Evolutionary conservation across 2,888 invertebrate genomes (phyloP).

Genomic region (Phasia obesa): DNA sequence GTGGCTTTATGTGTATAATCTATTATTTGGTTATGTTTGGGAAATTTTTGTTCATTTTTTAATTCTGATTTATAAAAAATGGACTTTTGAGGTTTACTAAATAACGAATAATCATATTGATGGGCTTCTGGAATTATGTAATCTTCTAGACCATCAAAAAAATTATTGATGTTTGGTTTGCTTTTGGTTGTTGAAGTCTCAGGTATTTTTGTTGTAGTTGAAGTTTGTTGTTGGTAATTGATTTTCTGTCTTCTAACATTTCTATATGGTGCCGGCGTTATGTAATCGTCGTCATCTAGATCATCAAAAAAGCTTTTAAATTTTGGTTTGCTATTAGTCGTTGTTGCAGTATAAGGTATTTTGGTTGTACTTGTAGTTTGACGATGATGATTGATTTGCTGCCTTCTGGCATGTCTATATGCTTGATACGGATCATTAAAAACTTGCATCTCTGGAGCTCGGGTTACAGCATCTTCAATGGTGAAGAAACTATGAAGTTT

Average conservation of each 20-base stretch:
- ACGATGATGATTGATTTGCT: constrained; percentile 38
- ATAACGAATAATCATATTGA: constrained; percentile 50
- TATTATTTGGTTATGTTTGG: constrained; percentile 50
- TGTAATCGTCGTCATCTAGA: constrained; percentile 42
- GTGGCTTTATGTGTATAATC: constrained; percentile 21
- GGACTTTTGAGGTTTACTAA: constrained; percentile 38
- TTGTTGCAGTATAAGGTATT: neutral
- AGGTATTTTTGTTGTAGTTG: constrained; percentile 10
- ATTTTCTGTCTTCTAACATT: constrained; percentile 48
- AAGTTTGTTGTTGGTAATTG: constrained; percentile 19
- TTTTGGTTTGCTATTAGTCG: constrained; percentile 19
- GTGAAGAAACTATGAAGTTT: constrained; percentile 66
- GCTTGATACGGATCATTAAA: constrained; percentile 68
- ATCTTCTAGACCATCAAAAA: constrained; percentile 52
- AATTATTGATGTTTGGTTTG: constrained; percentile 39
- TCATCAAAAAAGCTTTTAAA: constrained; percentile 52
- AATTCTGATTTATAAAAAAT: constrained; percentile 9
- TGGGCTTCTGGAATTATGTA: constrained; percentile 22
- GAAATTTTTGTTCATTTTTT: constrained; percentile 25
- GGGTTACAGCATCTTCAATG: constrained; percentile 66
- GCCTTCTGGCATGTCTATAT: constrained; percentile 62
- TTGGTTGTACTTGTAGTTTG: constrained; percentile 24
- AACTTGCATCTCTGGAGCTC: constrained; percentile 58
- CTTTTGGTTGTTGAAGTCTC: constrained; percentile 7
- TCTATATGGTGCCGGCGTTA: constrained; percentile 26